Percentiles rank a stretch among this genome's conserved stretches.
phyloP scores from a whole-genome alignment of 1,140 invertebrate genomes.

The Lepidurus arcticus region DNA sequence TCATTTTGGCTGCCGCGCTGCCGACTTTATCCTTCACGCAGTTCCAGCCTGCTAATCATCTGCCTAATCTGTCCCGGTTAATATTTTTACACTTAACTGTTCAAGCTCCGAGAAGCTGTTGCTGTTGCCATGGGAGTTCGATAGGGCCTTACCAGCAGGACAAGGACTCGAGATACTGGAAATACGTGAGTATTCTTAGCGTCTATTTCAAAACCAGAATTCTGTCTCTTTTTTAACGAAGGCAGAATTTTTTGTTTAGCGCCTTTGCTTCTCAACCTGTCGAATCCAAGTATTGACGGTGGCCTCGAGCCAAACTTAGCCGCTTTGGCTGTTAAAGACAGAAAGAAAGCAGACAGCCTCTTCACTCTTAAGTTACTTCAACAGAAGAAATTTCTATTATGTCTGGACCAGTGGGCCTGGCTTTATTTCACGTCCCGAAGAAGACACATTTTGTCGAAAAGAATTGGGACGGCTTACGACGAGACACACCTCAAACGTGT shows the following conservation, averaged over 20 bases:
- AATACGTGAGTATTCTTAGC: conserved; percentile 4
- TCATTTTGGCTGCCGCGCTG: neutral
- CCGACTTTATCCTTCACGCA: neutral
- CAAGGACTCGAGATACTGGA: neutral
- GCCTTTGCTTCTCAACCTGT: conserved; percentile 1
- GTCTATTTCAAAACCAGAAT: neutral
- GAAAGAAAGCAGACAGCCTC: conserved; percentile 5
- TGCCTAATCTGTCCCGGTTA: neutral
- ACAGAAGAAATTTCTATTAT: conserved; percentile 6
- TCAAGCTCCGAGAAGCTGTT: neutral
- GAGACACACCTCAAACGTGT: neutral
- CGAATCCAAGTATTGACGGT: conserved; percentile 19
- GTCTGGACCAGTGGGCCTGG: neutral
- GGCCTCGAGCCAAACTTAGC: conserved; percentile 17
- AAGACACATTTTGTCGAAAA: neutral
- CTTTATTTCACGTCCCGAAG: neutral
- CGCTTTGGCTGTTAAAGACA: neutral
- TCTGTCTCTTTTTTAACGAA: neutral
- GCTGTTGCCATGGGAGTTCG: neutral
- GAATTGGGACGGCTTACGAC: neutral
- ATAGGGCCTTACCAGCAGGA: neutral
- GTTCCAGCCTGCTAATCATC: conserved; percentile 7
- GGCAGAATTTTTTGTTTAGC: neutral
- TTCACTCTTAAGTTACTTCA: conserved; percentile 13
- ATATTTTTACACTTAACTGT: neutral